Evolutionary conservation across 2,113 vertebrate species (phyloP).

Genomic region (Numida meleagris): DNA sequence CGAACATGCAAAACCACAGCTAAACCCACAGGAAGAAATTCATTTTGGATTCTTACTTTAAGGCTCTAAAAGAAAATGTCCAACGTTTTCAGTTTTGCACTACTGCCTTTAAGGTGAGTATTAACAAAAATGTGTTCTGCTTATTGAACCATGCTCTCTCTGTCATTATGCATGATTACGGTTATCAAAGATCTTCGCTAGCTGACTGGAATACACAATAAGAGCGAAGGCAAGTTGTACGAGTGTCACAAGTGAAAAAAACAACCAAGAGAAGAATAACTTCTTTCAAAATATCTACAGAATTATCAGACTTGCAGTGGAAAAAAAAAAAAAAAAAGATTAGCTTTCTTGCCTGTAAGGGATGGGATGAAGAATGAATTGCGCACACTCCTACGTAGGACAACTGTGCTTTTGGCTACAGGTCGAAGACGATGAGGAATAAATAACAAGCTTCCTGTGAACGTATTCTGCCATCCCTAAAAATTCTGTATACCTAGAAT

Average conservation of each 20-base stretch:
- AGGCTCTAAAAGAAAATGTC: background rate
- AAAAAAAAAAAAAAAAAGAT: background rate
- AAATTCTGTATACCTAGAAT: background rate
- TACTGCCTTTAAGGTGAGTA: background rate
- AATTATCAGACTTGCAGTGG: background rate
- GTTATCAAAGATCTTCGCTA: background rate
- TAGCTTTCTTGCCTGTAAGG: background rate
- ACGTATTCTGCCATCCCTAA: background rate
- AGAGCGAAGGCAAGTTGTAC: background rate
- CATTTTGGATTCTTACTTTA: background rate
- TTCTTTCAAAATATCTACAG: background rate
- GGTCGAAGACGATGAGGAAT: background rate
- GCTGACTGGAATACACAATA: background rate
- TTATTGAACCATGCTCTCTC: background rate
- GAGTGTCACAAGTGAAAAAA: background rate
- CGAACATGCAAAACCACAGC: background rate
- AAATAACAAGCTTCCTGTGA: background rate
- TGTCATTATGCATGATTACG: background rate
- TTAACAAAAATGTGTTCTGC: background rate
- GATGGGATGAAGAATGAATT: background rate
- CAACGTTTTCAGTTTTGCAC: background rate
- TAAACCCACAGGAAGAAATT: background rate
- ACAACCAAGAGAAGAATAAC: background rate
- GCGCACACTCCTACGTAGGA: rapidly evolving
- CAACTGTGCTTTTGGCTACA: background rate